phyloP scores from a whole-genome alignment of 2,888 invertebrate genomes.

The Euspilapteryx auroguttella region DNA sequence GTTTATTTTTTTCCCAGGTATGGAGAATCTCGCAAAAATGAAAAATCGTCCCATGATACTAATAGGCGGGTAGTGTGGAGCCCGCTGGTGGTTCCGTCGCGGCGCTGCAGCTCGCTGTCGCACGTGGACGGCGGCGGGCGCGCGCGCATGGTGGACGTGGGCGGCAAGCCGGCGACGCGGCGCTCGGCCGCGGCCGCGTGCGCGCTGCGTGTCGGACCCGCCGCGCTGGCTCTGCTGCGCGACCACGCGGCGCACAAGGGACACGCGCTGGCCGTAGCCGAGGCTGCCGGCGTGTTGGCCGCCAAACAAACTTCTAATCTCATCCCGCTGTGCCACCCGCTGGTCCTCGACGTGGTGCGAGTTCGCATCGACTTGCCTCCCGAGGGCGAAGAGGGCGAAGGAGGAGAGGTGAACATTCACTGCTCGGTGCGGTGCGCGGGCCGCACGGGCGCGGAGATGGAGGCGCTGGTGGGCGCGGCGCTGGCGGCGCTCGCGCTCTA shows the following conservation, averaged over 20 bases:
- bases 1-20: constrained; percentile 66
- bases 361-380: constrained; percentile 59
- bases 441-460: constrained; percentile 97
- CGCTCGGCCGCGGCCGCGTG: constrained; percentile 69
- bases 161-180: constrained; percentile 71
- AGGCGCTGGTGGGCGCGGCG: constrained; percentile 88
- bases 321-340: constrained; percentile 93
- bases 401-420: constrained; percentile 51
- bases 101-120: constrained; percentile 72
- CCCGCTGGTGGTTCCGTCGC: constrained; percentile 65
- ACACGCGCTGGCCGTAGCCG: constrained; percentile 84
- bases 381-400: constrained; percentile 62
- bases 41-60: constrained; percentile 99
- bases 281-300: constrained; percentile 91
- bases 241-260: constrained; percentile 86
- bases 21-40: constrained; percentile 91
- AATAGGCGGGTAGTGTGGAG: constrained; percentile 83
- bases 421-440: constrained; percentile 68
- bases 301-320: constrained; percentile 89
- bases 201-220: constrained; percentile 65
- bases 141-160: constrained; percentile 93
- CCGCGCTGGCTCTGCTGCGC: constrained; percentile 56
- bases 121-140: constrained; percentile 79
- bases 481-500: constrained; percentile 92
- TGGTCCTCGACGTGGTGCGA: constrained; percentile 69